Base-by-base conservation (phyloP, 2,888 invertebrate species). In the Thelaira solivaga region DNA sequence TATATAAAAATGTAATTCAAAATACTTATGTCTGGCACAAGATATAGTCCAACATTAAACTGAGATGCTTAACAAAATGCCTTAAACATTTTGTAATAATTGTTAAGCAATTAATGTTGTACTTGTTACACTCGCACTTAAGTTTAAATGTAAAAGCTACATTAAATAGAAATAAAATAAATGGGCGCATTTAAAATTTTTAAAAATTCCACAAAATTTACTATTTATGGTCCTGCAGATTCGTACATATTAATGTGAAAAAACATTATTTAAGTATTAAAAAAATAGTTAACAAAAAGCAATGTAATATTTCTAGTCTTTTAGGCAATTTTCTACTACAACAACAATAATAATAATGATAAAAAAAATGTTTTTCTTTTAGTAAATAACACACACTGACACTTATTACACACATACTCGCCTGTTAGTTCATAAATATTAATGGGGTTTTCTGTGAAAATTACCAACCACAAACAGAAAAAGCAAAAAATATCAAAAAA, bases 81-180 rank as follows among this genome's bases (percentile, higher is more conserved):
- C 36, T 4, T 26, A 51, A 65, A 64, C 51, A 59, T 71, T 76
- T 76, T 69, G 47, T 76, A 76, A 76, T 59, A 59, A 61, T 67
- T 47, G 47, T 55, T 36, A 47, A 61, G 72, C 61, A 76, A 76
- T 72, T 67, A 49, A 67, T 43, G 49, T 67, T 67, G 47, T 72
- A 20, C 34, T n/a, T n/a, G n/a, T n/a, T n/a, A n/a, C n/a, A n/a
- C n/a, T n/a, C n/a, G n/a, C n/a, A n/a, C n/a, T n/a, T n/a, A n/a
- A n/a, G n/a, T n/a, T n/a, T n/a, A n/a, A n/a, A n/a, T n/a, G n/a
- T n/a, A n/a, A n/a, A n/a, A n/a, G n/a, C n/a, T n/a, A n/a, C n/a
- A n/a, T n/a, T n/a, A n/a, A n/a, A n/a, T n/a, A n/a, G n/a, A n/a
- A n/a, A n/a, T n/a, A n/a, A n/a, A n/a, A n/a, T n/a, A n/a, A n/a